Evolutionary conservation across 2,888 invertebrate genomes (phyloP), one percentile per base, ranked within the genome.

Genomic region (Eumerus sabulonum): DNA sequence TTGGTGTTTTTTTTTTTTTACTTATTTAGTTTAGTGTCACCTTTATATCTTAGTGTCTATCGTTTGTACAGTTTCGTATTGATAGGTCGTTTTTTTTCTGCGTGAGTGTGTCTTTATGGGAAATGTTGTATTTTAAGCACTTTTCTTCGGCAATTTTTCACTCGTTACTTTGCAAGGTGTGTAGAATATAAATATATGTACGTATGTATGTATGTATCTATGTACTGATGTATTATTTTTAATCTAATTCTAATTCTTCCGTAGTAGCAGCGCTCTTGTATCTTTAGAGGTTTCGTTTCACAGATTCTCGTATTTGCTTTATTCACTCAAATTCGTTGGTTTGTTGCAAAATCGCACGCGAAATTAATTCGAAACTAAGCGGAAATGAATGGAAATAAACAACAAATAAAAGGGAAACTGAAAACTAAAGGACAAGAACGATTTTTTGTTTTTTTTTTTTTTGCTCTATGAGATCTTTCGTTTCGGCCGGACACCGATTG

Each of bases 401-500:
- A n/a, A 42, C 18, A 53, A 63, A 40, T n/a, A 59, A 59, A 62
- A 63, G 35, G 51, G 48, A 74, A 82, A 76, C 64, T 13, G 59
- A 79, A 79, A 79, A 71, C 44, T 68, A 68, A 79, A 74, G 54
- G 64, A 64, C 68, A 79, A 79, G 73, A 79, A 79, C 73, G 63
- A 63, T 66, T 27, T 4, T 4, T 27, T 27, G 7, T 27, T 27
- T 27, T 27, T 27, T 27, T n/a, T 40, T 53, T 73, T 47, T 57
- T 59, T 73, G 63, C 73, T 72, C 50, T 62, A 82, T 85, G 85
- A 86, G 87, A 87, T 88, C 88, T 88, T 87, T 88, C 87, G 87
- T 88, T 88, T 88, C 88, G 88, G 88, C 85, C 88, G 88, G 88
- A 88, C 88, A 88, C 88, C 88, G 88, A 88, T 88, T 88, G 88